phyloP scores from a whole-genome alignment of 2,888 invertebrate genomes.

The Eupithecia inturbata region DNA sequence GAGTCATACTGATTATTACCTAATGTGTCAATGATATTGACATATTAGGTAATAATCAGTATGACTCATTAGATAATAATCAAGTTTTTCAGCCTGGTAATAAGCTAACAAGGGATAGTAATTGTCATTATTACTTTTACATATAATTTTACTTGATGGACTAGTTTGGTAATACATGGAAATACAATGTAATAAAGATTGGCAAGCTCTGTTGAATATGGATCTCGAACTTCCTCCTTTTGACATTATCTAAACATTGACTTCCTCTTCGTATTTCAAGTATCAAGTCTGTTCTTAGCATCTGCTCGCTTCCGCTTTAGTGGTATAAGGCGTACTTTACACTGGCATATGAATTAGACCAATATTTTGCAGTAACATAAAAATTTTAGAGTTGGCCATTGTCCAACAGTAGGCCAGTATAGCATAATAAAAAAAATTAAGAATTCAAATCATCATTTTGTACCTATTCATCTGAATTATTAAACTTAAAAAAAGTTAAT shows the following conservation, averaged over 20 bases:
- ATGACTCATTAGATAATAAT: too few species aligned
- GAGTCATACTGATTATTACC: too few species aligned
- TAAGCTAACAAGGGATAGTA: neutral
- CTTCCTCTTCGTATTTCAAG: conserved; percentile 66
- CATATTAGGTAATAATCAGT: too few species aligned
- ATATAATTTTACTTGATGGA: neutral
- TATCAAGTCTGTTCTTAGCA: conserved; percentile 42
- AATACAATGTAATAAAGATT: conserved; percentile 23
- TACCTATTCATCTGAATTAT: neutral
- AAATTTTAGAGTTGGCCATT: neutral
- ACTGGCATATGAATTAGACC: neutral
- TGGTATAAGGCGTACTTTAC: conserved; percentile 12
- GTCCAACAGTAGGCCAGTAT: neutral
- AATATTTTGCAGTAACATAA: neutral
- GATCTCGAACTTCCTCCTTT: conserved; percentile 63
- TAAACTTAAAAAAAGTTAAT: neutral
- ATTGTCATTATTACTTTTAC: neutral
- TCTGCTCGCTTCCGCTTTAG: conserved; percentile 42
- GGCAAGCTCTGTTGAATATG: conserved; percentile 26
- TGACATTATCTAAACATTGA: conserved; percentile 64
- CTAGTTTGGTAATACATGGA: neutral
- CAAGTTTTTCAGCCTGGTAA: neutral
- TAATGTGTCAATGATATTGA: too few species aligned
- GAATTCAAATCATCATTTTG: neutral
- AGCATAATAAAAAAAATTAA: neutral